phyloP scores from a whole-genome alignment of 64 coral and sea anemone genomes.

The Montipora cactus region DNA sequence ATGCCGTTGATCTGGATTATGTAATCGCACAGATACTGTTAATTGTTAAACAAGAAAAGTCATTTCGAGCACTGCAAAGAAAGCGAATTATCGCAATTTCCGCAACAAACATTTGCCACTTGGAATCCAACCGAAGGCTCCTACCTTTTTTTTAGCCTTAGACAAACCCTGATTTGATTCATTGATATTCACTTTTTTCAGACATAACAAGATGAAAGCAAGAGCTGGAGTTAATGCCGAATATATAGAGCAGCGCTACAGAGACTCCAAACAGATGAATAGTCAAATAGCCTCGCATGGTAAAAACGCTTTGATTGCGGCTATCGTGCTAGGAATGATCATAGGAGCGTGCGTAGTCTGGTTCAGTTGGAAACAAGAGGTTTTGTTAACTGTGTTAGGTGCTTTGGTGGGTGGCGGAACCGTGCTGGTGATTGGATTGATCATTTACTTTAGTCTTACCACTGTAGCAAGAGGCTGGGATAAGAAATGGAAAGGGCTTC shows the following conservation, averaged over 20 bases:
- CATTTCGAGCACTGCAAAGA: too few relatives aligned
- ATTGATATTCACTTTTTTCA: neutral
- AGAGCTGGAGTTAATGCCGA: neutral
- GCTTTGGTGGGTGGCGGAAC: neutral
- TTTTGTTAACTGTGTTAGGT: neutral
- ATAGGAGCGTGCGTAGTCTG: constrained; percentile 6
- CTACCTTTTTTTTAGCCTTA: too few relatives aligned
- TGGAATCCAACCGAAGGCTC: too few relatives aligned
- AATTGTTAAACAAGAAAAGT: too few relatives aligned
- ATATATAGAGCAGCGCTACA: neutral
- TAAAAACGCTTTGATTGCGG: neutral
- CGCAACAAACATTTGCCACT: too few relatives aligned
- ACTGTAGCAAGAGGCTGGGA: neutral
- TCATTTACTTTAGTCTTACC: neutral
- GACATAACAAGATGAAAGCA: neutral
- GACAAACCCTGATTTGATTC: neutral
- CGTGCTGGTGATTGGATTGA: neutral
- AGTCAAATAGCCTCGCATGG: neutral
- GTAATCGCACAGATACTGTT: too few relatives aligned
- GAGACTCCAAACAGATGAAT: neutral
- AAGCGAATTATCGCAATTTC: too few relatives aligned
- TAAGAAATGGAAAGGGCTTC: neutral
- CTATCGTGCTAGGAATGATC: neutral
- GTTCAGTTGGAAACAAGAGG: neutral
- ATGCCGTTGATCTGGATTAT: too few relatives aligned